A percentile compares a stretch with the other conserved stretches of the same genome.
phyloP scores from a whole-genome alignment of 2,797 vertebrate species.

The Hylomyscus alleni region DNA sequence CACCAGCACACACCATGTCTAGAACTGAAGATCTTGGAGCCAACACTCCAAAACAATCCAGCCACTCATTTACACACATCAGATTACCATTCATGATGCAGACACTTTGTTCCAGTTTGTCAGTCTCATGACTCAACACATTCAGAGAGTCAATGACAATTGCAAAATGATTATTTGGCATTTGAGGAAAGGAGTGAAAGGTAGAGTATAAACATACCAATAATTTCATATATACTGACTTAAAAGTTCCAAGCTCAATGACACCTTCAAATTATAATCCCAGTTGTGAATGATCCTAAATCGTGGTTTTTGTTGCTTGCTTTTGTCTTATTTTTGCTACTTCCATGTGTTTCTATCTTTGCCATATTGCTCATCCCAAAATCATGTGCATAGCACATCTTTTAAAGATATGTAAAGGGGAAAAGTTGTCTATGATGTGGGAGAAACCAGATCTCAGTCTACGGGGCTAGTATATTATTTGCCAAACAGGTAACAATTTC shows the following conservation, averaged over 20 bases:
- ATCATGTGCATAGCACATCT: background rate
- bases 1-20: background rate
- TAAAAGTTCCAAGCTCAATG: background rate
- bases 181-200: background rate
- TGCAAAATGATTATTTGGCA: background rate
- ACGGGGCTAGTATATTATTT: background rate
- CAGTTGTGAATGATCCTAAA: background rate
- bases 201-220: background rate
- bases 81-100: background rate
- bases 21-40: background rate
- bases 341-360: background rate
- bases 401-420: background rate
- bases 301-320: background rate
- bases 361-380: background rate
- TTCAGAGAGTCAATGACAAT: background rate
- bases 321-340: background rate
- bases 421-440: background rate
- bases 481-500: background rate
- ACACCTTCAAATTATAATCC: constrained; percentile 15
- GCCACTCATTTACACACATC: background rate
- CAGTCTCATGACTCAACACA: background rate
- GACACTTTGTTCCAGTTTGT: background rate
- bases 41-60: background rate
- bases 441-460: background rate
- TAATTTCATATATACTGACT: background rate